Evolutionary conservation across 2,113 vertebrate species (phyloP).

Genomic region (Trematocara stigmaticum): DNA sequence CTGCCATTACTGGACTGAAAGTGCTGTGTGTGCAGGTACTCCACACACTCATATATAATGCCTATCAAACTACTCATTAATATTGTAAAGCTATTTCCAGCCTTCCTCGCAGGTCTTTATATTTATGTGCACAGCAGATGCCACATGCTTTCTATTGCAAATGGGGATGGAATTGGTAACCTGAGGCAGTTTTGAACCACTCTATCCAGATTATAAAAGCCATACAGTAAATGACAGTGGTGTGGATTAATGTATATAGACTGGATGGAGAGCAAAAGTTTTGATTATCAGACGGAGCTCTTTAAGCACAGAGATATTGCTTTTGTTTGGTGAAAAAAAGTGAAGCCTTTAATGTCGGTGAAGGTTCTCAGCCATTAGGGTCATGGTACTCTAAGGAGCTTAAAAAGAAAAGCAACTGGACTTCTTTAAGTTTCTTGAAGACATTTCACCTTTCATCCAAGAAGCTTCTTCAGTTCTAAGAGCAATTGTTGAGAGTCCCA

Average conservation of each 20-base stretch:
- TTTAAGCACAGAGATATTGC: background rate
- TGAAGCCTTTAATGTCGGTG: background rate
- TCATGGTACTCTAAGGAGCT: background rate
- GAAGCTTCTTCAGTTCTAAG: background rate
- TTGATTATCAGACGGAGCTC: background rate
- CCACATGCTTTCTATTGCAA: background rate
- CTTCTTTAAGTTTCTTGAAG: background rate
- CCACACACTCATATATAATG: slow-evolving; percentile 31
- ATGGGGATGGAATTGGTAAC: background rate
- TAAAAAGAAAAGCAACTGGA: background rate
- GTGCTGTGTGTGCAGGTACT: slow-evolving; percentile 51
- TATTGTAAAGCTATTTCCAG: slow-evolving; percentile 30
- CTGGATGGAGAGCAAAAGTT: background rate
- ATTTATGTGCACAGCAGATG: background rate
- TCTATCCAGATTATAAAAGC: background rate
- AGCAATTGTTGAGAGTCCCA: background rate
- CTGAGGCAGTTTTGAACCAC: background rate
- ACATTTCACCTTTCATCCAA: background rate
- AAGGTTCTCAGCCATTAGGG: background rate
- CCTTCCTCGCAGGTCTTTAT: background rate
- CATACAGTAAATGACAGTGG: background rate
- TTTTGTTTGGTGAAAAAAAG: background rate
- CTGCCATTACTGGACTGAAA: slow-evolving; percentile 30
- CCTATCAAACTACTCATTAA: slow-evolving; percentile 57
- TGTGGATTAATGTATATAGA: background rate